These are phyloP conservation scores for Epinotia ramella DNA, from an alignment of 2,888 invertebrate genomes.

Conservation along the genomic window DNA sequence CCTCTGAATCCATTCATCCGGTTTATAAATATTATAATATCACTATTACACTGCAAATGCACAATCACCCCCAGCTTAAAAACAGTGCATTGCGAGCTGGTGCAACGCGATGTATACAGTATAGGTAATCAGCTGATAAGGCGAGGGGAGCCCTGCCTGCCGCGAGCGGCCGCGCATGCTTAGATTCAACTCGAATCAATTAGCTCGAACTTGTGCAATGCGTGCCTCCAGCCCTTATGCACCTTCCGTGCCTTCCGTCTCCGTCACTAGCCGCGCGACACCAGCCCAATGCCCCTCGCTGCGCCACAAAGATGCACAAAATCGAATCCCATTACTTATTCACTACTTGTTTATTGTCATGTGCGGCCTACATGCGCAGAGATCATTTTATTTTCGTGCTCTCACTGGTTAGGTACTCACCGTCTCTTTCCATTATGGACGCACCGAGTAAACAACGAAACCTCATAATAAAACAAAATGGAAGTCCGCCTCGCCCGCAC, in stretches of 20 bases:
- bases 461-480: constrained; percentile 85
- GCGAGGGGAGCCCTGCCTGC: constrained; percentile 44
- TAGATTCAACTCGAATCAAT: constrained; percentile 75
- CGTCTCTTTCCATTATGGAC: constrained; percentile 79
- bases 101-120: constrained; percentile 62
- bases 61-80: constrained; percentile 53
- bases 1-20: constrained; percentile 33
- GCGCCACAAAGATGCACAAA: constrained; percentile 75
- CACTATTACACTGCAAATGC: constrained; percentile 20
- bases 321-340: constrained; percentile 80
- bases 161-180: constrained; percentile 69
- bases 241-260: constrained; percentile 51
- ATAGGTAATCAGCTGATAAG: constrained; percentile 82
- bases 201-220: constrained; percentile 55
- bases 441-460: constrained; percentile 80
- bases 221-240: constrained; percentile 45
- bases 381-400: constrained; percentile 61
- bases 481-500: constrained; percentile 78
- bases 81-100: constrained; percentile 58
- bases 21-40: constrained; percentile 2
- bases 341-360: constrained; percentile 79
- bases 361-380: constrained; percentile 80
- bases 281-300: constrained; percentile 56
- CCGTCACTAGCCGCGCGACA: constrained; percentile 49
- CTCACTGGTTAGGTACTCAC: constrained; percentile 70